Evolutionary conservation across 1,140 invertebrate genomes (phyloP).

Genomic region (Drosophila suzukii): DNA sequence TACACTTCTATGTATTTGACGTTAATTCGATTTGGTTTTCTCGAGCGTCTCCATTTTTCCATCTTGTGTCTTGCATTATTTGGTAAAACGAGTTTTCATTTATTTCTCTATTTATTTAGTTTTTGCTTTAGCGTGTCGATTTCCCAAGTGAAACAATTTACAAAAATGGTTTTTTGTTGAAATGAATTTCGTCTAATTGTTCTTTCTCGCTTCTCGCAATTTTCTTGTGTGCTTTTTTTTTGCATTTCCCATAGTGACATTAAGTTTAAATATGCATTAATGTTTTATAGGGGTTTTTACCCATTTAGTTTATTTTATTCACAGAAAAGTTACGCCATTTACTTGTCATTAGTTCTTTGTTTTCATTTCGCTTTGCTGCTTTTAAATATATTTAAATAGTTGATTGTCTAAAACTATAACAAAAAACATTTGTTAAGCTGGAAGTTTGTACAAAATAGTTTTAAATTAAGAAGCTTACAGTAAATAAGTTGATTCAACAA

Average conservation of each 20-base stretch:
- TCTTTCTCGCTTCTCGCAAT: constrained; percentile 7
- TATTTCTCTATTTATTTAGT: constrained; percentile 57
- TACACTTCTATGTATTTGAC: constrained; percentile 80
- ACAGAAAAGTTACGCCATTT: constrained; percentile 82
- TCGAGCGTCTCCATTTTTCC: constrained; percentile 42
- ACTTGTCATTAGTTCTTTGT: constrained; percentile 73
- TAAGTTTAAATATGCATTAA: constrained; percentile 60
- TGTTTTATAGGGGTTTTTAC: constrained; percentile 38
- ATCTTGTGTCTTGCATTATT: constrained; percentile 38
- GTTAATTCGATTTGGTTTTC: constrained; percentile 64
- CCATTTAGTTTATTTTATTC: constrained; percentile 70
- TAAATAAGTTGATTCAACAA: constrained; percentile 18
- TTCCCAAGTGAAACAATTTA: constrained; percentile 83
- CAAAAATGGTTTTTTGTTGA: constrained; percentile 71
- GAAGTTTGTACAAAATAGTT: constrained; percentile 41
- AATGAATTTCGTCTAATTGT: constrained; percentile 58
- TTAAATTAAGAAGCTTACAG: constrained; percentile 20
- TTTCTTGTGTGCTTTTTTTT: constrained; percentile 21
- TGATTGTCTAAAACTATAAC: constrained; percentile 83
- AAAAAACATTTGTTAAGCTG: constrained; percentile 71
- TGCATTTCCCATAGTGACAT: constrained; percentile 45
- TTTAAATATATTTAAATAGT: constrained; percentile 56
- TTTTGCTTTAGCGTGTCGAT: constrained; percentile 81
- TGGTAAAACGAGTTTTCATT: constrained; percentile 44
- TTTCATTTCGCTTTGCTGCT: constrained; percentile 44